Evolutionary conservation across 2,797 vertebrate genomes (phyloP).

Genomic region (Oreochromis grahami): DNA sequence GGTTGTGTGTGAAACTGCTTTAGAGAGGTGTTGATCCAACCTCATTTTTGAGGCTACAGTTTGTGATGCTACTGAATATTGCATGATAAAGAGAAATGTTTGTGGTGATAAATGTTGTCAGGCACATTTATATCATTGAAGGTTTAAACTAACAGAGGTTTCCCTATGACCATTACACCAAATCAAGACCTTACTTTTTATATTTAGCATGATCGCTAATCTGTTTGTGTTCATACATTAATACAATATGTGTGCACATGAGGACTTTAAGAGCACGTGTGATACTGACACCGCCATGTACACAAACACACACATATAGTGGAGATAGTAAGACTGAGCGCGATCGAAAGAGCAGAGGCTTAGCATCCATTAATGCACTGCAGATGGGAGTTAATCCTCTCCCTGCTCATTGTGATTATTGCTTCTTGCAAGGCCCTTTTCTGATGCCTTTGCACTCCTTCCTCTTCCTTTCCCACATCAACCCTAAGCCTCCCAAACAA

Average conservation of each 20-base stretch:
- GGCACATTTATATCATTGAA: background rate
- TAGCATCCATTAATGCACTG: conserved; percentile 66
- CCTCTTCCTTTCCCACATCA: background rate
- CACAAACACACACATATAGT: background rate
- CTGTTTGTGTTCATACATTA: background rate
- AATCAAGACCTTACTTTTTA: background rate
- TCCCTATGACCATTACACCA: background rate
- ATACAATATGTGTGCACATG: background rate
- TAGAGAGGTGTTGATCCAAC: background rate
- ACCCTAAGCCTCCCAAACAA: conserved; percentile 52
- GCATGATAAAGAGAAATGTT: background rate
- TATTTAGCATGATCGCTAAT: background rate
- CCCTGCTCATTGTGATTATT: conserved; percentile 64
- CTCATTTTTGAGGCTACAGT: background rate
- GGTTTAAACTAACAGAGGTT: background rate
- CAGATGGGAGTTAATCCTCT: conserved; percentile 70
- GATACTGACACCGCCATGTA: background rate
- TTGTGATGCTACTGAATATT: background rate
- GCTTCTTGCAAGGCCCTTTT: conserved; percentile 45
- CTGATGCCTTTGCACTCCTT: conserved; percentile 14
- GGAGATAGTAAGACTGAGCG: background rate
- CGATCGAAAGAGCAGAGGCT: conserved; percentile 38
- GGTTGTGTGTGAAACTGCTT: background rate
- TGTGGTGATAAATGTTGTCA: background rate
- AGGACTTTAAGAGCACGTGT: conserved; percentile 3